Evolutionary conservation across 2,888 invertebrate species (phyloP).

Genomic region (Tethea ocularis): DNA sequence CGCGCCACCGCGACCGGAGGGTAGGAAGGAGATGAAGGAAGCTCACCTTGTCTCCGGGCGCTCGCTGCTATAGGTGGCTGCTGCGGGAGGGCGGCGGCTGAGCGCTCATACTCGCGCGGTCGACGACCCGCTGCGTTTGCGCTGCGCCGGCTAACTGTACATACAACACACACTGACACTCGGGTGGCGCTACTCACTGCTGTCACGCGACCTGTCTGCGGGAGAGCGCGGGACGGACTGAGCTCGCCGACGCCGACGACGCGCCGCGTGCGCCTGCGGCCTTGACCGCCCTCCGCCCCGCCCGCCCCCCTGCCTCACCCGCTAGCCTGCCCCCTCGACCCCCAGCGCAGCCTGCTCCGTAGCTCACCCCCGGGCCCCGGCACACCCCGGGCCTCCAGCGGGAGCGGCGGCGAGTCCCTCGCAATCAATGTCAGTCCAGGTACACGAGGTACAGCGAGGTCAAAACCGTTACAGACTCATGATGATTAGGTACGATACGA

Average conservation of each 20-base stretch:
- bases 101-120: constrained; percentile 75
- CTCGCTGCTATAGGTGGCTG: constrained; percentile 42
- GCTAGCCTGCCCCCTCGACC: constrained; percentile 10
- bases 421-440: not conserved
- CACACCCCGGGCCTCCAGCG: constrained; percentile 14
- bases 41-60: constrained; percentile 57
- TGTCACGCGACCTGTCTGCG: constrained; percentile 28
- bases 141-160: constrained; percentile 55
- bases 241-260: constrained; percentile 23
- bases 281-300: constrained; percentile 62
- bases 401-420: constrained; percentile 12
- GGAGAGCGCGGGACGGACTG: constrained; percentile 35
- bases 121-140: constrained; percentile 61
- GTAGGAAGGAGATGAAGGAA: constrained; percentile 23
- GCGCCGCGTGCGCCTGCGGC: constrained; percentile 66
- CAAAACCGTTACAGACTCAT: constrained; percentile 8
- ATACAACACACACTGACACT: constrained; percentile 54
- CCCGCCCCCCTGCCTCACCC: constrained; percentile 17
- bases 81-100: constrained; percentile 52
- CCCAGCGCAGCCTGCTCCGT: constrained; percentile 15
- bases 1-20: constrained; percentile 5
- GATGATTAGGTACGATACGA: constrained; percentile 3
- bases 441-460: not conserved
- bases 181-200: constrained; percentile 23
- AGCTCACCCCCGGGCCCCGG: constrained; percentile 13